These are phyloP conservation scores for Xenops minutus DNA, from an alignment of 2,797 vertebrate genomes.

Conservation along the genomic window DNA sequence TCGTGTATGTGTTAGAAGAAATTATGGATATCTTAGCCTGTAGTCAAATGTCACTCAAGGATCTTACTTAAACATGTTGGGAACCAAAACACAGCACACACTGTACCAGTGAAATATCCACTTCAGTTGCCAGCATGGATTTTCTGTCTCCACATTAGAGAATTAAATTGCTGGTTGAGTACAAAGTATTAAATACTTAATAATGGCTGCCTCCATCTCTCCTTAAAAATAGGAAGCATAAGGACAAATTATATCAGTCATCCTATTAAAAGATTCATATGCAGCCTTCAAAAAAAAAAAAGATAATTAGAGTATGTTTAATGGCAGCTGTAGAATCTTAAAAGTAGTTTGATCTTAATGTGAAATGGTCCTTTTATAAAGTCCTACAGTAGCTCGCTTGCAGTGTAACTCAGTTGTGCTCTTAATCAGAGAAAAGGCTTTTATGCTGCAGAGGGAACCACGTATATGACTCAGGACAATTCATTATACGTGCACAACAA, in stretches of 20 bases:
- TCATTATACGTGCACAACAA: not conserved
- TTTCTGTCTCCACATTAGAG: not conserved
- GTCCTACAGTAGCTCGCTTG: not conserved
- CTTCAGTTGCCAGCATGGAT: not conserved
- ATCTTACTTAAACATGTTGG: not conserved
- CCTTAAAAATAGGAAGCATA: not conserved
- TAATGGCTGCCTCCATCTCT: not conserved
- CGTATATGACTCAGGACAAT: not conserved
- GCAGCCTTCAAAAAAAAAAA: not conserved
- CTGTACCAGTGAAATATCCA: not conserved
- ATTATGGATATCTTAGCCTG: not conserved
- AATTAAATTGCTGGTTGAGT: not conserved
- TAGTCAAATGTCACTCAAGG: not conserved
- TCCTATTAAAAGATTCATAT: not conserved
- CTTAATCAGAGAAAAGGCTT: not conserved
- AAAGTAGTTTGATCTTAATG: not conserved
- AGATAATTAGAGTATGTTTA: not conserved
- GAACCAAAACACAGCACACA: not conserved
- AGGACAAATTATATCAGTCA: not conserved
- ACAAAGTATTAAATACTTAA: slow-evolving; percentile 10
- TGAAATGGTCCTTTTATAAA: not conserved
- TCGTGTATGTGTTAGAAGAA: not conserved
- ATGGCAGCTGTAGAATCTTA: not conserved
- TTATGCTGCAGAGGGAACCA: not conserved
- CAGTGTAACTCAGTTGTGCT: not conserved